Conservation (phyloP, 2,888 invertebrate genomes). For the Apamea monoglypha region DNA sequence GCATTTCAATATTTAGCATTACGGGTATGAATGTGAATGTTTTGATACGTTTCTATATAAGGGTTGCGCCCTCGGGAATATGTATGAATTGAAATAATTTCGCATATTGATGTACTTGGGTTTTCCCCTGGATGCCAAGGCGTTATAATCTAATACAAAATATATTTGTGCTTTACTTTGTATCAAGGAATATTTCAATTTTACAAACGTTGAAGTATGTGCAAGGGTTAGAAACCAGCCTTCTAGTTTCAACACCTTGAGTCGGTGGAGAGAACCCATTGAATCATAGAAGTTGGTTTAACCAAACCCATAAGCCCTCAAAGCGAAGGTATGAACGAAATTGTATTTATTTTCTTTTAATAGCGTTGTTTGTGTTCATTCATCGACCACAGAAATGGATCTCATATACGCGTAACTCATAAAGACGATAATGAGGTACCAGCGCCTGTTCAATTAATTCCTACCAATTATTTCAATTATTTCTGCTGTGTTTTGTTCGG, state of each 20-base stretch:
- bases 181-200: neutral
- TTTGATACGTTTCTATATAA: conserved; percentile 39
- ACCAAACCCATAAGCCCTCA: neutral
- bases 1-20: conserved; percentile 40
- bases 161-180: neutral
- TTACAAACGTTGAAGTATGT: neutral
- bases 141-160: neutral
- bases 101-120: conserved; percentile 6
- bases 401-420: conserved; percentile 15
- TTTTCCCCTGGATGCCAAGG: neutral
- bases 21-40: conserved; percentile 33
- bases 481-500: conserved; percentile 61
- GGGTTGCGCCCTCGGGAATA: conserved; percentile 13
- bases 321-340: neutral
- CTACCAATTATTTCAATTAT: conserved; percentile 67
- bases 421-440: conserved; percentile 54
- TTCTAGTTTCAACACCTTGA: neutral
- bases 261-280: neutral
- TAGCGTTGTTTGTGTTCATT: neutral
- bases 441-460: conserved; percentile 61
- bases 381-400: neutral
- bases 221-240: neutral
- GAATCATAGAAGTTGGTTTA: neutral
- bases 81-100: conserved; percentile 26
- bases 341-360: neutral